Percentiles rank a stretch among this genome's conserved stretches.
Conservation (phyloP, 2,797 vertebrate genomes). For the Peromyscus nudipes region DNA sequence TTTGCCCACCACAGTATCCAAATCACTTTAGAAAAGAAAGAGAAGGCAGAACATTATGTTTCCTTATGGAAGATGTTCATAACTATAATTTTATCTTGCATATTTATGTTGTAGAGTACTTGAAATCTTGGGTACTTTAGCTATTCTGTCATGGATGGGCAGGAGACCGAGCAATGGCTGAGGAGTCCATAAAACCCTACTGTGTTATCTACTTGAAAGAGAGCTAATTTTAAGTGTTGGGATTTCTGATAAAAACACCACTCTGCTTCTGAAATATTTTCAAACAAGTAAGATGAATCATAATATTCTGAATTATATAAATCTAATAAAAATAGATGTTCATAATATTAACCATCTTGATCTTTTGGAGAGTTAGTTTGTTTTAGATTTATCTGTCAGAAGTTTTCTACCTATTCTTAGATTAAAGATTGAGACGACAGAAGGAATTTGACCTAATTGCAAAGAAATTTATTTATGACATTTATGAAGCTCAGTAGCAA, state of each 20-base stretch:
- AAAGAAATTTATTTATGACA: slow-evolving; percentile 43
- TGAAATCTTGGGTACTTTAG: neutral
- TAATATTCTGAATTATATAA: slow-evolving; percentile 15
- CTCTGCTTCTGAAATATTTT: neutral
- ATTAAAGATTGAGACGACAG: slow-evolving; percentile 32
- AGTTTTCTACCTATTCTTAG: neutral
- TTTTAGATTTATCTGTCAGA: slow-evolving; percentile 6
- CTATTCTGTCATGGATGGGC: neutral
- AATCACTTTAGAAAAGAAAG: neutral
- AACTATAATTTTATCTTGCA: neutral
- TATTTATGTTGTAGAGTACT: neutral
- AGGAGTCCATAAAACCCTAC: neutral
- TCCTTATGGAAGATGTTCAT: neutral
- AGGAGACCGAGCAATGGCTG: neutral
- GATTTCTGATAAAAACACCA: neutral
- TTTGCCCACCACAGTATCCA: neutral
- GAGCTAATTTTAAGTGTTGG: neutral
- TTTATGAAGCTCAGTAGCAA: slow-evolving; percentile 32
- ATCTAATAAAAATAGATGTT: neutral
- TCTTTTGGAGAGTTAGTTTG: slow-evolving; percentile 8
- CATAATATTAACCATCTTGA: neutral
- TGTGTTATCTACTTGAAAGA: neutral
- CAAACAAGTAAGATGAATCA: neutral
- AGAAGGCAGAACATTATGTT: neutral
- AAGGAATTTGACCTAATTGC: slow-evolving; percentile 35